These are phyloP conservation scores for Chamaea fasciata DNA, from an alignment of 2,113 vertebrate genomes.

Conservation along the genomic window DNA sequence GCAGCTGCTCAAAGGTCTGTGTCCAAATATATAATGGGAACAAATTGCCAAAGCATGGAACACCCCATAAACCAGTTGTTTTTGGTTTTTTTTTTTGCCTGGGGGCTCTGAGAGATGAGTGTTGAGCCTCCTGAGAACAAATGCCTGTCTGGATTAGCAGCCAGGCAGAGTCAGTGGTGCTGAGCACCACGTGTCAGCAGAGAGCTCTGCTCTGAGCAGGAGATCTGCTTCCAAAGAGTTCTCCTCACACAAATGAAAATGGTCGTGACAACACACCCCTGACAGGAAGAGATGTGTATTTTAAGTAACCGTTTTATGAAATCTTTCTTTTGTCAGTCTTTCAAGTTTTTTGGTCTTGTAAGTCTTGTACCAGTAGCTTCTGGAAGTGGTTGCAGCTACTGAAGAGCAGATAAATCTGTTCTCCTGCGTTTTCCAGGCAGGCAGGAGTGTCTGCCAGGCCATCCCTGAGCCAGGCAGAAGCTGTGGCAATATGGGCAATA, in stretches of 20 bases:
- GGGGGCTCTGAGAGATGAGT: background rate
- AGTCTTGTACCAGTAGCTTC: background rate
- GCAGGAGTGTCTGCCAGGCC: background rate
- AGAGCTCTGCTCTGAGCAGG: background rate
- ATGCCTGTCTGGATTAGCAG: background rate
- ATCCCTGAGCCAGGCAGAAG: background rate
- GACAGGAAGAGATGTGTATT: background rate
- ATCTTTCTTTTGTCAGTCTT: rapidly evolving
- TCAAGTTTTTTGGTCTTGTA: background rate
- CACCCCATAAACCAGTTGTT: background rate
- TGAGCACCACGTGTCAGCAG: background rate
- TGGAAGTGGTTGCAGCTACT: background rate
- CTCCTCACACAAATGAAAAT: background rate
- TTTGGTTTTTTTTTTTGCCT: background rate
- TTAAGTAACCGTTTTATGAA: background rate
- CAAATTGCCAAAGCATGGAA: background rate
- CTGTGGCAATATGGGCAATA: background rate
- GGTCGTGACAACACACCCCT: background rate
- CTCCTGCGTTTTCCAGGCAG: background rate
- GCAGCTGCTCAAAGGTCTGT: background rate
- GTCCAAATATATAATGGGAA: background rate
- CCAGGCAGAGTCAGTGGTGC: background rate
- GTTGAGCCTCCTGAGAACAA: background rate
- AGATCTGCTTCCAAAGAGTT: background rate
- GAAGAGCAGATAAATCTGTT: background rate